Evolutionary conservation across 2,797 vertebrate species (phyloP), one percentile per base, ranked within the genome.

Genomic region (Alfaro cultratus): DNA sequence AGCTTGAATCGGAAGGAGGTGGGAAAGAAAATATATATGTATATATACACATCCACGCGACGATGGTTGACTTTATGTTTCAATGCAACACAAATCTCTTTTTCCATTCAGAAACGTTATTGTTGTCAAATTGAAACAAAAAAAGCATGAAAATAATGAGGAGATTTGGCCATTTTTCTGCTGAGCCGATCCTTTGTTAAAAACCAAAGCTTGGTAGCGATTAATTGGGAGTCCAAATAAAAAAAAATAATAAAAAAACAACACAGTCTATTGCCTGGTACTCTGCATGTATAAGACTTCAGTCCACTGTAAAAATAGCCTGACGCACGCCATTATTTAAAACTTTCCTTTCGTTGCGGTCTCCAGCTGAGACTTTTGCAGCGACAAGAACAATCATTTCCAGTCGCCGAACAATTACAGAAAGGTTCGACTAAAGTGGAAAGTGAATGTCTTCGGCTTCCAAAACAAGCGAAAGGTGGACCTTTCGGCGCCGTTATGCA

Each of bases 231-330:
- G 75, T 75, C 75, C 51, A 85, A 81, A 83, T 60, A 85, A 76
- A 83, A 64, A 80, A 13, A 45, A 36, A 39, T 0, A 43, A 10
- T 10, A 41, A 43, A 43, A 43, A 43, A 1, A 41, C 0, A 9
- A 70, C 87, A 62, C 62, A 88, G 75, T 83, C 71, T 83, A 36
- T 36, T 82, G 57, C 83, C 75, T 11, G 64, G 49, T 74, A 75
- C 77, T 75, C 84, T 82, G 87, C 79, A 88, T 82, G 73, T 83
- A 74, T 86, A 81, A 82, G 60, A 81, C 82, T 81, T 87, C 46
- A 85, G 76, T 80, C 83, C 85, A 79, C 75, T 78, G 77, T n/a
- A 34, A 80, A 88, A 88, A 87, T 47, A 83, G 76, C 82, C 80
- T 62, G 80, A 79, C 46, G 53, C 91, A 84, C n/a, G 84, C 83